Conservation (phyloP, 2,113 vertebrate genomes). For the Oryzias javanicus region DNA sequence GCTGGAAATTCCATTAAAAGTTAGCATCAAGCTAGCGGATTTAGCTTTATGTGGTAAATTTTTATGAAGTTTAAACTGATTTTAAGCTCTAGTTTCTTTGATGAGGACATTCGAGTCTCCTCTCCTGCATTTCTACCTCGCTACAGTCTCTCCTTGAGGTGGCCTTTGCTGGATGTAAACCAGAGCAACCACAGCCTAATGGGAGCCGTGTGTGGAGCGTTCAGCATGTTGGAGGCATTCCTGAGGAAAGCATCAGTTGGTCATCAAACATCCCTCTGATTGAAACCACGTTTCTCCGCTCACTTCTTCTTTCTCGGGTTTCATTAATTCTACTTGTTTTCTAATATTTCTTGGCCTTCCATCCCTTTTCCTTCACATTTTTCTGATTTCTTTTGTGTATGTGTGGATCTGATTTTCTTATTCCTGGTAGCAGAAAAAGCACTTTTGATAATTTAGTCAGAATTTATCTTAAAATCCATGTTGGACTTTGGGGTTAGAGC, state of each 20-base stretch:
- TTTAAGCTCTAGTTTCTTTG: no score
- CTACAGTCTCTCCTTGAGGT: conserved; percentile 51
- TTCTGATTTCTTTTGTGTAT: conserved; percentile 2
- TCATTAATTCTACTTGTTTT: background rate
- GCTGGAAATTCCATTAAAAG: no score
- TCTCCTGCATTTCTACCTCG: conserved; percentile 14
- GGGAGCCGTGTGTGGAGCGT: conserved; percentile 60
- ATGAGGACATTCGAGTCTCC: background rate
- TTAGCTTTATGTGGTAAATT: no score
- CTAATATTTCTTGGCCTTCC: background rate
- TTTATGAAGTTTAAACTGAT: no score
- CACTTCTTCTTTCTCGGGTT: background rate
- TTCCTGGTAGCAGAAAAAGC: conserved; percentile 15
- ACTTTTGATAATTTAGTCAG: conserved; percentile 25
- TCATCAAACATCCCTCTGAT: conserved; percentile 60
- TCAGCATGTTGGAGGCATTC: conserved; percentile 54
- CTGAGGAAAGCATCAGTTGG: conserved; percentile 56
- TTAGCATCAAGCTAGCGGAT: no score
- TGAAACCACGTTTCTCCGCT: conserved; percentile 65
- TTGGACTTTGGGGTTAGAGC: conserved; percentile 28
- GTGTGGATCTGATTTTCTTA: conserved; percentile 2
- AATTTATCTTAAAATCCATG: conserved; percentile 30
- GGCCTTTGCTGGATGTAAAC: conserved; percentile 58
- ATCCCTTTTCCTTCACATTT: conserved; percentile 2
- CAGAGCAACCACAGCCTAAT: conserved; percentile 68